A percentile compares a stretch with the other conserved stretches of the same genome.
These are phyloP conservation scores for Daboia siamensis DNA, from an alignment of 2,113 vertebrate species.

Conservation along the genomic window DNA sequence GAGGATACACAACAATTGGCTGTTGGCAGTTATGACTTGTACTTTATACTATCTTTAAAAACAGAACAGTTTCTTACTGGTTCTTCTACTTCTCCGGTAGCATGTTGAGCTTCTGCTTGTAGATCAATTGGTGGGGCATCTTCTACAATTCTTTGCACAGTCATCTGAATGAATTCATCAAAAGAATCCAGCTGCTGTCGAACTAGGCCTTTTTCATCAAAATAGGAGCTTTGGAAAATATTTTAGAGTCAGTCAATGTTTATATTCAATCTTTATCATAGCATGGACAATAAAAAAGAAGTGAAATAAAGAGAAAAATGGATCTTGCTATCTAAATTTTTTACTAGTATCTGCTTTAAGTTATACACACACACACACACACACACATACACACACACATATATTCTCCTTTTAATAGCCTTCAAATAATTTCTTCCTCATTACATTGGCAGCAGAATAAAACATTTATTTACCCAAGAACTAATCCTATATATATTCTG, in stretches of 20 bases:
- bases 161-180: slow-evolving; percentile 99
- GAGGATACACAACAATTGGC: neutral
- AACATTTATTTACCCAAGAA: neutral
- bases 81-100: slow-evolving; percentile 94
- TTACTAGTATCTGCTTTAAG: neutral
- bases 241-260: neutral
- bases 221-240: slow-evolving; percentile 82
- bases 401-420: neutral
- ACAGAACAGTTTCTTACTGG: slow-evolving; percentile 76
- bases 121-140: slow-evolving; percentile 96
- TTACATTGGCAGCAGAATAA: neutral
- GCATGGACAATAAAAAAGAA: neutral
- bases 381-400: too few relatives aligned
- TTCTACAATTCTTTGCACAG: slow-evolving; percentile 97
- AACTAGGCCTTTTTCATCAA: slow-evolving; percentile 97
- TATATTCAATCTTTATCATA: neutral
- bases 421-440: neutral
- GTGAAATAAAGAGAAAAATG: neutral
- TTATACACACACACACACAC: neutral
- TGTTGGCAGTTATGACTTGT: neutral
- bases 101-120: slow-evolving; percentile 96
- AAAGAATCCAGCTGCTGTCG: slow-evolving; percentile 97
- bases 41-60: neutral
- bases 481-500: too few relatives aligned
- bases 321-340: neutral